Evolutionary conservation across 2,888 invertebrate genomes (phyloP).

Genomic region (Plusia festucae): DNA sequence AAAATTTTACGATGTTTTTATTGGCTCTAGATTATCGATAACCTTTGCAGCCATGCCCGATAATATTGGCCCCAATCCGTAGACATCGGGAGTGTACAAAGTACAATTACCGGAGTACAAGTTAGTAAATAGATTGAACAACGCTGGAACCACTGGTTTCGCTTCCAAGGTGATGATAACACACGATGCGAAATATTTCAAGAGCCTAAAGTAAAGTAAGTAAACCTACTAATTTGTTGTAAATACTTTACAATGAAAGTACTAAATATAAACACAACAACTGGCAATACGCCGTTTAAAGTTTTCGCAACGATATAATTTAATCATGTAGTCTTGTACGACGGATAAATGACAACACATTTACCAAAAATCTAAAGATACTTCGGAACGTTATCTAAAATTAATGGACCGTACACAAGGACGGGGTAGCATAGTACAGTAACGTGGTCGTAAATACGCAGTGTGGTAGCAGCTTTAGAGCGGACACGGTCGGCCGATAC

Average conservation of each 20-base stretch:
- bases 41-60: neutral
- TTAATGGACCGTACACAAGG: neutral
- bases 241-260: no score
- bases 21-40: constrained; percentile 2
- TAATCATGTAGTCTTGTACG: neutral
- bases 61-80: constrained; percentile 14
- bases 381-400: neutral
- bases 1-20: constrained; percentile 6
- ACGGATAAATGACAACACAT: neutral
- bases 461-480: constrained; percentile 51
- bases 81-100: constrained; percentile 34
- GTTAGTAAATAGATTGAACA: constrained; percentile 60
- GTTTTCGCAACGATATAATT: no score
- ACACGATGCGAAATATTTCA: neutral
- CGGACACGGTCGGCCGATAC: constrained; percentile 44
- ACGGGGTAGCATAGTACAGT: constrained; percentile 13
- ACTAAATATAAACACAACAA: no score
- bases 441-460: constrained; percentile 46
- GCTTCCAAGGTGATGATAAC: constrained; percentile 12
- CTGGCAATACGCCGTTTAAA: no score
- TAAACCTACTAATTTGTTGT: no score
- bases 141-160: constrained; percentile 23
- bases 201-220: no score
- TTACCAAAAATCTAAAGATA: constrained; percentile 4
- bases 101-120: constrained; percentile 57